Percentiles rank a stretch among this genome's conserved stretches.
Evolutionary conservation across 2,888 invertebrate species (phyloP).

Genomic region (Chymomyza fuscimana): DNA sequence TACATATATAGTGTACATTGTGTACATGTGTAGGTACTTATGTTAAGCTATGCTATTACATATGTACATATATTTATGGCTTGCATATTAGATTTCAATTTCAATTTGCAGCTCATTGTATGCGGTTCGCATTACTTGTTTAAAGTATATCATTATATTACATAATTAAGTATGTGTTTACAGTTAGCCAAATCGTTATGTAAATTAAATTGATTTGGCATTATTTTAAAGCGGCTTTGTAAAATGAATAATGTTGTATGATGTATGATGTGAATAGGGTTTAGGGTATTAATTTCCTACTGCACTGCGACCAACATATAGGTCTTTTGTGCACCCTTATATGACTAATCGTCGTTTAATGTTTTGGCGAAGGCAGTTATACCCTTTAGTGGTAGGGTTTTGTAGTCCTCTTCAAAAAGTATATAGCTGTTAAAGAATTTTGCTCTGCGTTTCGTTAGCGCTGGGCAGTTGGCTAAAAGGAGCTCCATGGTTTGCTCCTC

Average conservation of each 20-base stretch:
- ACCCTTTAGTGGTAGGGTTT: no score
- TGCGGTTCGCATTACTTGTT: neutral
- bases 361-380: no score
- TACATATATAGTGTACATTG: conserved; percentile 15
- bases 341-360: no score
- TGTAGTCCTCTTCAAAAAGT: no score
- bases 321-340: no score
- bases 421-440: no score
- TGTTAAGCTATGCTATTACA: neutral
- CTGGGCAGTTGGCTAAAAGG: no score
- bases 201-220: neutral
- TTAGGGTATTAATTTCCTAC: no score
- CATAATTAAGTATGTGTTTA: neutral
- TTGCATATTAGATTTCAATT: neutral
- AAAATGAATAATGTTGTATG: neutral
- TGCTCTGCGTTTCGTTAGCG: no score
- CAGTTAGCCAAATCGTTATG: neutral
- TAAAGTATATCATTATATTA: neutral
- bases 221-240: neutral
- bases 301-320: no score
- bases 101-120: neutral
- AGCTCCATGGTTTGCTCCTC: no score
- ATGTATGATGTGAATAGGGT: no score
- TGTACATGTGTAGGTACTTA: neutral
- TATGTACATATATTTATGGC: conserved; percentile 16